phyloP scores from a whole-genome alignment of 2,888 invertebrate species.

The Drosophila algonquin region DNA sequence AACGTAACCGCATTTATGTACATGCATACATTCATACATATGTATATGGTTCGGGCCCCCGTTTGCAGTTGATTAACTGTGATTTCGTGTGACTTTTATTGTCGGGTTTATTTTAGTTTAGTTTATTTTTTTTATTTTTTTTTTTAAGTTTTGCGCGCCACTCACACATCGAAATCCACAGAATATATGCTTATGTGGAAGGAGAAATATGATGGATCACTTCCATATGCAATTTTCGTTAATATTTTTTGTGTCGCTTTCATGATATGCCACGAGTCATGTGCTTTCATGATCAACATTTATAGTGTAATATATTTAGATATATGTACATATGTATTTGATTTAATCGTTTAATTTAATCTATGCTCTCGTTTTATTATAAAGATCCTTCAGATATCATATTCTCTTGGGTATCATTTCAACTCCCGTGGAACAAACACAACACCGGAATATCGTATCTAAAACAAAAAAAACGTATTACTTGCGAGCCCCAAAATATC shows the following conservation, averaged over 20 bases:
- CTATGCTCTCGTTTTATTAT: background rate
- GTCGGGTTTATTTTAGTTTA: slow-evolving; percentile 30
- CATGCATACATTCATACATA: background rate
- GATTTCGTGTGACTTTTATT: slow-evolving; percentile 67
- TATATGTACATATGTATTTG: slow-evolving; percentile 1
- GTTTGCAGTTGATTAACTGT: slow-evolving; percentile 72
- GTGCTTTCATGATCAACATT: slow-evolving; percentile 32
- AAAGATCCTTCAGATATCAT: background rate
- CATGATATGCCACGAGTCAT: slow-evolving; percentile 54
- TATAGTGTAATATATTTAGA: slow-evolving; percentile 4
- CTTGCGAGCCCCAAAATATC: background rate
- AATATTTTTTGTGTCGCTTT: slow-evolving; percentile 59
- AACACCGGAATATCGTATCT: slow-evolving; percentile 34
- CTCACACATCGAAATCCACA: slow-evolving; percentile 33
- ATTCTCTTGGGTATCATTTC: background rate
- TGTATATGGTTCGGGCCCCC: slow-evolving; percentile 43
- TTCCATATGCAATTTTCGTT: slow-evolving; percentile 81
- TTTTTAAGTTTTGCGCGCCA: slow-evolving; percentile 55
- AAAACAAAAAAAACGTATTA: slow-evolving; percentile 5
- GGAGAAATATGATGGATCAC: slow-evolving; percentile 78
- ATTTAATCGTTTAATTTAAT: background rate
- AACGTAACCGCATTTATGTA: slow-evolving; percentile 33
- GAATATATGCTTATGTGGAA: slow-evolving; percentile 19
- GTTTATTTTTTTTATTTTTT: slow-evolving; percentile 10
- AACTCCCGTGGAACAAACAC: slow-evolving; percentile 15